Conservation (phyloP, 2,797 vertebrate genomes). For the Taenioides sp. region DNA sequence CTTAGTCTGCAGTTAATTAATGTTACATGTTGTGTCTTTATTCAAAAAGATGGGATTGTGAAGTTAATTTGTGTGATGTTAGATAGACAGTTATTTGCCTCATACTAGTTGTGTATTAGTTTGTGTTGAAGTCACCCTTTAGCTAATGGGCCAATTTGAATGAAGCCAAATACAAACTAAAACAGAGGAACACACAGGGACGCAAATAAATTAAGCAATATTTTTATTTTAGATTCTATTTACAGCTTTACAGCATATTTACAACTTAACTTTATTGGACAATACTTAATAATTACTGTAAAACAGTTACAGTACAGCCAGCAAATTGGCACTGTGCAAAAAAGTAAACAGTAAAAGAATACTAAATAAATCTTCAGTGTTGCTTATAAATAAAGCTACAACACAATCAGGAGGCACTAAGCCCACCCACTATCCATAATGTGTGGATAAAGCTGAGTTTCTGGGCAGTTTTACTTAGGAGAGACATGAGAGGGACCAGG, state of each 20-base stretch:
- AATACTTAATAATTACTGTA: slow-evolving; percentile 70
- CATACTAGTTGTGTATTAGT: slow-evolving; percentile 1
- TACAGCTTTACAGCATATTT: slow-evolving; percentile 90
- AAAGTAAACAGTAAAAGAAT: slow-evolving; percentile 15
- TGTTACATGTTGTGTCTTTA: slow-evolving; percentile 18
- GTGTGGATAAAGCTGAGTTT: not conserved
- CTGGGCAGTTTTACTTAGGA: slow-evolving; percentile 50
- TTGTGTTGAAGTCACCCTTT: slow-evolving; percentile 17
- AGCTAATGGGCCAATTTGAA: not conserved
- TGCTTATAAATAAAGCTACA: not conserved
- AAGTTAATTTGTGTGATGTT: slow-evolving; percentile 49
- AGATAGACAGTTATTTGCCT: slow-evolving; percentile 14
- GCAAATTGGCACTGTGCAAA: slow-evolving; percentile 39
- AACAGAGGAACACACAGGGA: slow-evolving; percentile 74
- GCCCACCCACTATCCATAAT: not conserved
- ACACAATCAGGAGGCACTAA: not conserved
- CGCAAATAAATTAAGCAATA: slow-evolving; percentile 77
- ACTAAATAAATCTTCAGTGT: not conserved
- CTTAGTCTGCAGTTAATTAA: slow-evolving; percentile 12
- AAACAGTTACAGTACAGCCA: slow-evolving; percentile 56
- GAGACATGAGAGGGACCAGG: slow-evolving; percentile 82
- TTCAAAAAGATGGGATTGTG: slow-evolving; percentile 39
- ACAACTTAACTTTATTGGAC: not conserved
- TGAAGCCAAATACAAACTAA: slow-evolving; percentile 4
- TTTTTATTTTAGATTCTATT: slow-evolving; percentile 85